phyloP scores from a whole-genome alignment of 1,140 invertebrate genomes.

The Panonychus citri region DNA sequence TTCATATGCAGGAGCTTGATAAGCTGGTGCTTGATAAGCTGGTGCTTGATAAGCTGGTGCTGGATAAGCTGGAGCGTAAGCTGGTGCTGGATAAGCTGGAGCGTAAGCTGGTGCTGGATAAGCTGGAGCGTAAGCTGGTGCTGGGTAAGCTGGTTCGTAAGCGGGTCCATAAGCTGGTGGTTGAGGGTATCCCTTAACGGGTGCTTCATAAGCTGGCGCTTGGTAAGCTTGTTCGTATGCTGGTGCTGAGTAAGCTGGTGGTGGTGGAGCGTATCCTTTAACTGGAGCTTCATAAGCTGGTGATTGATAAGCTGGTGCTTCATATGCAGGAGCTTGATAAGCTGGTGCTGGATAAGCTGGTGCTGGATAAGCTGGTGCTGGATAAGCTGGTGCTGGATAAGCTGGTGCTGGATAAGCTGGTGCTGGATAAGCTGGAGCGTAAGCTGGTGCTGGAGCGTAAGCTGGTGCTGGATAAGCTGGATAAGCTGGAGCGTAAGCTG shows the following conservation, averaged over 20 bases:
- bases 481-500: conserved; percentile 1
- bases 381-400: not conserved
- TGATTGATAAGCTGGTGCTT: not conserved
- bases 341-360: not conserved
- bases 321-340: conserved; percentile 2
- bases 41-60: conserved; percentile 1
- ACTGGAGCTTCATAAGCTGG: not conserved
- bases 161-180: not conserved
- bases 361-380: not conserved
- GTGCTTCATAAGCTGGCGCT: not conserved
- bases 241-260: conserved; percentile 4
- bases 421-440: not conserved
- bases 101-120: not conserved
- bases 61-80: not conserved
- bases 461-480: conserved; percentile 2
- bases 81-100: not conserved
- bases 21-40: not conserved
- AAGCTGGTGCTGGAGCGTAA: not conserved
- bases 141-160: conserved; percentile 3
- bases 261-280: too few species aligned
- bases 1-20: conserved; percentile 2
- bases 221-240: conserved; percentile 1
- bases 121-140: not conserved
- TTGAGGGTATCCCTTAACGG: not conserved
- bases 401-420: not conserved